phyloP scores from a whole-genome alignment of 2,113 vertebrate species.

The Mesembrinibis cayennensis region DNA sequence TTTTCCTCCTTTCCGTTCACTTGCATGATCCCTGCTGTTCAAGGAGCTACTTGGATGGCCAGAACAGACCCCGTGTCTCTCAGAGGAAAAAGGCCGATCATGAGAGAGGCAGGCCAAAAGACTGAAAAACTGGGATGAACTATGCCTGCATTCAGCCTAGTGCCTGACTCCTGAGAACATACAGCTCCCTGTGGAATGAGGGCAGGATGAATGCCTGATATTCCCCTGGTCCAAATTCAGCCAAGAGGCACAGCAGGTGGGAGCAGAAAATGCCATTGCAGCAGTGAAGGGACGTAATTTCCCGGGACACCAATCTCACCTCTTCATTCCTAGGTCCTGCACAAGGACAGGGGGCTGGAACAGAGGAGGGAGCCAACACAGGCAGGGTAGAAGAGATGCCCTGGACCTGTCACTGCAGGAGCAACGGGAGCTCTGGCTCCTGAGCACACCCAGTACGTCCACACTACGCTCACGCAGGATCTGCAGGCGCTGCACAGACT shows the following conservation, averaged over 20 bases:
- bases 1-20: background rate
- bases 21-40: background rate
- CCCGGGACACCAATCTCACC: background rate
- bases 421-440: background rate
- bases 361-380: background rate
- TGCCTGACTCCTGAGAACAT: background rate
- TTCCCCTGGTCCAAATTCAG: background rate
- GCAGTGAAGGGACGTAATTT: background rate
- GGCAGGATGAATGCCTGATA: background rate
- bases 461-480: rapidly evolving
- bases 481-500: background rate
- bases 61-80: background rate
- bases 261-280: background rate
- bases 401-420: background rate
- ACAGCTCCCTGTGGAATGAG: background rate
- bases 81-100: background rate
- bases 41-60: background rate
- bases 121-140: background rate
- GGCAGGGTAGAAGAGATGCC: background rate
- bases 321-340: background rate
- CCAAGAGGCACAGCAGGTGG: background rate
- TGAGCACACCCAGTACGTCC: background rate
- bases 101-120: background rate
- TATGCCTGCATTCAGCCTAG: background rate
- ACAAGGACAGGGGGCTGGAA: background rate